Evolutionary conservation across 2,888 invertebrate species (phyloP).

Genomic region (Drosophila mercatorum): DNA sequence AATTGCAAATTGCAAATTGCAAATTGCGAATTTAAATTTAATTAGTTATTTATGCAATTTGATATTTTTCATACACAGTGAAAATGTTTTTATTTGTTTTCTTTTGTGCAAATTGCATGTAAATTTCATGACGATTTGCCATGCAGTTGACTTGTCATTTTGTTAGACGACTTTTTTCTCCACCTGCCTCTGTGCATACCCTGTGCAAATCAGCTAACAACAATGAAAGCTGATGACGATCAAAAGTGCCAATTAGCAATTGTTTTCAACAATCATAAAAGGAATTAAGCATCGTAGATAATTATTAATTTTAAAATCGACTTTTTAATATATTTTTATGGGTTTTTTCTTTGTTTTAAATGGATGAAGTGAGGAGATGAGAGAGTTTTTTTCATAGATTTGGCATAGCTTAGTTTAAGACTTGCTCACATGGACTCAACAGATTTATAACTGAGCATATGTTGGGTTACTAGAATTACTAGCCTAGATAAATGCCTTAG

Average conservation of each 20-base stretch:
- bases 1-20: slow-evolving; percentile 69
- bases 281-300: neutral
- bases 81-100: slow-evolving; percentile 42
- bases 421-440: neutral
- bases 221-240: neutral
- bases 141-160: slow-evolving; percentile 53
- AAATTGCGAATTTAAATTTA: slow-evolving; percentile 70
- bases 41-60: slow-evolving; percentile 78
- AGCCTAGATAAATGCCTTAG: too few species aligned
- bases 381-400: neutral
- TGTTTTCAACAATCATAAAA: slow-evolving; percentile 10
- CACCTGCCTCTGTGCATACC: slow-evolving; percentile 4
- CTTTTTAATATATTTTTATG: neutral
- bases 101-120: slow-evolving; percentile 61
- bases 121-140: slow-evolving; percentile 72
- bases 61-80: slow-evolving; percentile 25
- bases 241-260: neutral
- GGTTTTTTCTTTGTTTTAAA: neutral
- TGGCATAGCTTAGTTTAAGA: neutral
- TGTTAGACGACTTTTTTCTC: slow-evolving; percentile 21
- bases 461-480: neutral
- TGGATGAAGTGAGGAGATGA: neutral
- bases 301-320: too few species aligned
- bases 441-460: neutral
- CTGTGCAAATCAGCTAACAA: slow-evolving; percentile 8